Conservation (phyloP, 2,797 vertebrate species). For the Sebastes hubbsi region DNA sequence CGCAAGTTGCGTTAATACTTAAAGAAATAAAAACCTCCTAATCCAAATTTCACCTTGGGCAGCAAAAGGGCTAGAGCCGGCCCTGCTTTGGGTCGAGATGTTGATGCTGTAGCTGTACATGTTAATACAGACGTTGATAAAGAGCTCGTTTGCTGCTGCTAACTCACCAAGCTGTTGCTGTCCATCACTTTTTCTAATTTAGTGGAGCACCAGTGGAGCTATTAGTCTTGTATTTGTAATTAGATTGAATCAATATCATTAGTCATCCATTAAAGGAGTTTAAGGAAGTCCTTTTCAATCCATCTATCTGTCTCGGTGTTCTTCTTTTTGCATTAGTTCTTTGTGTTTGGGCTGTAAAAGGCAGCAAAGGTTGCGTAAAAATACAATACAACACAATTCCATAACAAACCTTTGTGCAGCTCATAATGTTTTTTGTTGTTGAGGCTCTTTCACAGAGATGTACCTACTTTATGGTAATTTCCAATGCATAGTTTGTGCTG, state of each 20-base stretch:
- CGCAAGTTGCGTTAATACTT: no score
- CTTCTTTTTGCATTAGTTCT: slow-evolving; percentile 3
- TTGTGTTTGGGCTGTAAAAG: neutral
- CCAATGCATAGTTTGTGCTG: neutral
- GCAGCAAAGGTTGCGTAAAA: neutral
- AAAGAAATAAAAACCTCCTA: no score
- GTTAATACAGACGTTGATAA: slow-evolving; percentile 6
- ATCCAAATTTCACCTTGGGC: no score
- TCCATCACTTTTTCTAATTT: slow-evolving; percentile 46
- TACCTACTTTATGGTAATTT: neutral
- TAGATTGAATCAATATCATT: slow-evolving; percentile 71
- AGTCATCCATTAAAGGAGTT: slow-evolving; percentile 63
- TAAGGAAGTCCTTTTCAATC: slow-evolving; percentile 53
- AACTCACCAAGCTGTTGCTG: slow-evolving; percentile 26
- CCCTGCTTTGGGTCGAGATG: neutral
- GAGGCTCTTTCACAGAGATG: neutral
- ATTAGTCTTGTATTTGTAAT: slow-evolving; percentile 65
- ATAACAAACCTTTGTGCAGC: neutral
- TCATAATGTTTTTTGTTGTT: neutral
- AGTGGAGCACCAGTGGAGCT: slow-evolving; percentile 34
- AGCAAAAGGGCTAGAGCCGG: no score
- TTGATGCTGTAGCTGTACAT: neutral
- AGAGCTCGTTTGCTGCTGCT: slow-evolving; percentile 25
- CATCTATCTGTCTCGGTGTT: slow-evolving; percentile 8
- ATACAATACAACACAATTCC: neutral